These are phyloP conservation scores for Okapia johnstoni DNA, from an alignment of 2,113 vertebrate genomes.

Conservation along the genomic window DNA sequence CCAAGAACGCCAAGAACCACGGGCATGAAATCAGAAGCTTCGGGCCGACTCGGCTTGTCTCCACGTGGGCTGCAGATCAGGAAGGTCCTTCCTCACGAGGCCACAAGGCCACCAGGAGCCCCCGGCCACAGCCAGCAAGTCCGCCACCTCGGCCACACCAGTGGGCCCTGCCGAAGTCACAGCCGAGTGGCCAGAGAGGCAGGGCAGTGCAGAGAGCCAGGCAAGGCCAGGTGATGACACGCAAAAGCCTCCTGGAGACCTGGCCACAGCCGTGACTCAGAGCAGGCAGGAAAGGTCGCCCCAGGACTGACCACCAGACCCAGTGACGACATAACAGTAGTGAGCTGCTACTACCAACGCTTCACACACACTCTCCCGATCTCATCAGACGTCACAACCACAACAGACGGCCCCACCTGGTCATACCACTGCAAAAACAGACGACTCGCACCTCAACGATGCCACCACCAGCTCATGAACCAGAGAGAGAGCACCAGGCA, in stretches of 20 bases:
- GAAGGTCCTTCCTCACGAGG: not conserved
- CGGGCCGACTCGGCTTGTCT: not conserved
- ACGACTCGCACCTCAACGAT: not conserved
- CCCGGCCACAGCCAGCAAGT: not conserved
- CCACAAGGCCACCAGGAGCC: not conserved
- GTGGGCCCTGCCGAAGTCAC: not conserved
- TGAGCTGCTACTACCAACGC: not conserved
- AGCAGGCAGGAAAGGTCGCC: not conserved
- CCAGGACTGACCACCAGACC: fast-evolving
- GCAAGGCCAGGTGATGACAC: fast-evolving
- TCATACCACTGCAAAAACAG: not conserved
- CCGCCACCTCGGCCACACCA: not conserved
- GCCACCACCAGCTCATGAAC: not conserved
- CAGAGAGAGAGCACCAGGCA: not conserved
- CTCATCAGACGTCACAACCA: not conserved
- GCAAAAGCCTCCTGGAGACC: not conserved
- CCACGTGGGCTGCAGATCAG: not conserved
- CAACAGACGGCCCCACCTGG: not conserved
- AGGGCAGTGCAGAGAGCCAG: not conserved
- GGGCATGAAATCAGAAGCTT: not conserved
- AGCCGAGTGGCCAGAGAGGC: not conserved
- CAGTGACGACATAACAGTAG: fast-evolving
- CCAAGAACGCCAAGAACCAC: not conserved
- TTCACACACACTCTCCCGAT: not conserved
- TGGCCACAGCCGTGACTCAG: fast-evolving